Percentiles rank a stretch among this genome's conserved stretches.
phyloP scores from a whole-genome alignment of 1,140 invertebrate genomes.

The Eulimnadia texana region DNA sequence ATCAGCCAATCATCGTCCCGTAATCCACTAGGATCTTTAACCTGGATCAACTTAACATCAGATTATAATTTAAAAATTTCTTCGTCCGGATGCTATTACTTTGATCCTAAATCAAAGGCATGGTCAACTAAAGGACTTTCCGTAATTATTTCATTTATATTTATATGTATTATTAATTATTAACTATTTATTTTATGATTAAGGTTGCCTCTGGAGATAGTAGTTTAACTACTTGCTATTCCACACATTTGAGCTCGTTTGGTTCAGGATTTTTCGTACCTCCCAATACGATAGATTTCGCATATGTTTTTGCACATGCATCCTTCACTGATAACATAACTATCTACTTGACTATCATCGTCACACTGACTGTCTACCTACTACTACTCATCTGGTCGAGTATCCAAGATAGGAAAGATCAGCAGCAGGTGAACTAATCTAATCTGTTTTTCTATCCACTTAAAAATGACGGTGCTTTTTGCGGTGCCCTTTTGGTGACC shows the following conservation, averaged over 20 bases:
- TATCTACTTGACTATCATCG: constrained; percentile 36
- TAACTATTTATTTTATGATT: background rate
- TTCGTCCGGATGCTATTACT: constrained; percentile 27
- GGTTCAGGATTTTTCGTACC: constrained; percentile 37
- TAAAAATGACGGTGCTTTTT: too few species aligned
- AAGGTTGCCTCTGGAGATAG: constrained; percentile 18
- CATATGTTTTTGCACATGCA: constrained; percentile 37
- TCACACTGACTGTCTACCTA: constrained; percentile 32
- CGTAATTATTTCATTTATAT: constrained; percentile 18
- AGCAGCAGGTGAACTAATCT: constrained; percentile 27
- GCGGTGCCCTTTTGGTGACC: too few species aligned
- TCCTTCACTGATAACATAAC: constrained; percentile 39
- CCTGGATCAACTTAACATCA: constrained; percentile 21
- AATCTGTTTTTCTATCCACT: background rate
- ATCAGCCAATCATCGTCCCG: constrained; percentile 19
- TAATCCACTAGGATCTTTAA: constrained; percentile 12
- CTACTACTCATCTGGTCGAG: constrained; percentile 33
- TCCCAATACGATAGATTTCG: constrained; percentile 40
- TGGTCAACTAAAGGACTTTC: constrained; percentile 25
- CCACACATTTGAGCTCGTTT: constrained; percentile 39
- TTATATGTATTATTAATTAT: too few species aligned
- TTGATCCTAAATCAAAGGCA: constrained; percentile 21
- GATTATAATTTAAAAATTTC: constrained; percentile 25
- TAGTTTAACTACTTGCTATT: constrained; percentile 31
- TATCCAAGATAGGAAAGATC: constrained; percentile 33